Evolutionary conservation across 2,113 vertebrate species (phyloP), one percentile per base, ranked within the genome.

Genomic region (Apodemus sylvaticus): DNA sequence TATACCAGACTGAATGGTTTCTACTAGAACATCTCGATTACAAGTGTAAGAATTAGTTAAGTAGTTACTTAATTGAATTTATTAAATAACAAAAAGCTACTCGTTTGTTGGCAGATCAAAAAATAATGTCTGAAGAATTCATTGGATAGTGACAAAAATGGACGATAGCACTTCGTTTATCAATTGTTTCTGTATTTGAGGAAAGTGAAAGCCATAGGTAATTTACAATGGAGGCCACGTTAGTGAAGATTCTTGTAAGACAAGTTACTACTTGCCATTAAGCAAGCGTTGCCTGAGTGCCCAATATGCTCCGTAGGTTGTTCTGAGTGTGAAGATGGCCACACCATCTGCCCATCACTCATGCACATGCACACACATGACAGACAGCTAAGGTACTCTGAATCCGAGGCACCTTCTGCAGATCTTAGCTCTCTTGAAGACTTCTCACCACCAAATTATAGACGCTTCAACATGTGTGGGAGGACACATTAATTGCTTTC

Each of bases 401-500:
- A 16, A 51, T 53, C 70, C 45, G 89, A 86, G 17, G 29, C 87
- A 6, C 36, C 74, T 42, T 89, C 4, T 70, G 39, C 68, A 16
- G 64, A 16, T 87, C 39, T 93, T 71, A 58, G 66, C 16, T 89
- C 42, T 45, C 85, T 9, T 26, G 60, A 79, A 58, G 64, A 79
- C 39, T 71, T 82, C 60, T 95, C 26, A 70, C 71, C 85, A 53
- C 66, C 66, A 77, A 88, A 93, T 90, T 36, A 90, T 55, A 13
- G 24, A 42, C 64, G 71, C 1, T 89, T 39, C 45, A 78, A 74
- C 39, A 10, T 4, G 58, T 20, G 31, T 29, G 24, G 11, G n/a
- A 19, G n/a, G 45, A n/a, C 24, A 51, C 16, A 24, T 6, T 68
- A 31, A 87, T 22, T 19, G 62, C 36, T 66, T 93, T 93, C 22